Conservation (phyloP, 2,113 vertebrate genomes). For the Platycercus adscitus region DNA sequence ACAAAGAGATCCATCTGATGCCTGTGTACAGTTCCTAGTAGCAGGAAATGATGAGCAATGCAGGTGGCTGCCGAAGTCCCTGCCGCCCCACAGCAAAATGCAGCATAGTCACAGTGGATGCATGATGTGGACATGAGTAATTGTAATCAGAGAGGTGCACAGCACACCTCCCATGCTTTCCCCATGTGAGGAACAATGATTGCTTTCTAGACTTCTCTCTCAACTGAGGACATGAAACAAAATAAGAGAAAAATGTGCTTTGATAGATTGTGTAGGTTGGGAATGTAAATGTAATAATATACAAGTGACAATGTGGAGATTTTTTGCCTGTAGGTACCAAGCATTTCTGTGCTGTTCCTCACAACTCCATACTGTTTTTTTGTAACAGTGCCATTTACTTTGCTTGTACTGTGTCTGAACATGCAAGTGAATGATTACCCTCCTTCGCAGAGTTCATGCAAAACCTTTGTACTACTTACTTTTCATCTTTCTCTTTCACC, state of each 20-base stretch:
- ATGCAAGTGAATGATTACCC: conserved; percentile 4
- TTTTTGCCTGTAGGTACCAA: background rate
- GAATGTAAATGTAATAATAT: background rate
- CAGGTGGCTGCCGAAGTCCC: background rate
- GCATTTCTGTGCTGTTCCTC: background rate
- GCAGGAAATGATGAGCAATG: background rate
- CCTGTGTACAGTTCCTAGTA: background rate
- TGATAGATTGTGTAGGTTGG: background rate
- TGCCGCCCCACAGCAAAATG: background rate
- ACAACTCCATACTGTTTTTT: background rate
- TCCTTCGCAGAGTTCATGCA: background rate
- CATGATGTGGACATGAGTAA: background rate
- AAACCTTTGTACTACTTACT: background rate
- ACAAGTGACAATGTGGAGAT: background rate
- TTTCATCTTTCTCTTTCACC: background rate
- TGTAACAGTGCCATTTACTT: background rate
- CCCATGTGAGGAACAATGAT: accelerated
- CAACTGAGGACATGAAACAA: background rate
- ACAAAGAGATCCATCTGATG: background rate
- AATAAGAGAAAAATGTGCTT: background rate
- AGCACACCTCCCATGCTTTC: background rate
- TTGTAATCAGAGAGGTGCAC: background rate
- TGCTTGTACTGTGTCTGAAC: conserved; percentile 20
- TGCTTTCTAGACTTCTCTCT: background rate
- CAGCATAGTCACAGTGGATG: background rate